Evolutionary conservation across 2,888 invertebrate genomes (phyloP), one percentile per base, ranked within the genome.

Genomic region (Tyria jacobaeae): DNA sequence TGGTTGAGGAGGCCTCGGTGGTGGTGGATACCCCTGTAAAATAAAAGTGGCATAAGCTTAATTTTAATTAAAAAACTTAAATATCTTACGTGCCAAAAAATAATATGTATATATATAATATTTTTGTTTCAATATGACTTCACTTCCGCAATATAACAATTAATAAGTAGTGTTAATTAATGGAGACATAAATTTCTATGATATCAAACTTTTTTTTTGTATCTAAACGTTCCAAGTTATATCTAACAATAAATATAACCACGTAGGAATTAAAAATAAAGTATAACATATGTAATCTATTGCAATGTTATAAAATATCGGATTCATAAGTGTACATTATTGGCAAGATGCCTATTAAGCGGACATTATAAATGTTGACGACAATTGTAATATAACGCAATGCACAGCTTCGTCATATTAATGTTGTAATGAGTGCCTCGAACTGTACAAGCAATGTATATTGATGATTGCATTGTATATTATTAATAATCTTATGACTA

Each of bases 1-100:
- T 82, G 96, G 95, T 89, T 96, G 96, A 75, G 96, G 95, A 69
- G 96, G 96, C 89, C 96, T 94, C 75, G 94, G 96, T 71, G 96
- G 96, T 76, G 96, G 96, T 78, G 96, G 96, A 87, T 96, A 96
- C 80, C 95, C 95, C 96, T 96, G 94, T 50, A 76, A 83, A 24
- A 60, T 12, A 59, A 54, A 4, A 47, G 21, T 24, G 17, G 15
- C 12, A 49, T 47, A 34, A 44, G 7, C 4, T 34, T 55, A 21
- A 12, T 5, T 44, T 14, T n/a, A 4, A n/a, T n/a, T n/a, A n/a
- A n/a, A n/a, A n/a, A n/a, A n/a, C n/a, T n/a, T n/a, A n/a, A n/a
- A n/a, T 24, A 25, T 17, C 17, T 41, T 41, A 44, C n/a, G 41
- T 41, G 10, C 17, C 10, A 17, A 9, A 41, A n/a, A n/a, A n/a